These are phyloP conservation scores for Lamellibrachia columna DNA, from an alignment of 2,888 invertebrate genomes.

Conservation along the genomic window DNA sequence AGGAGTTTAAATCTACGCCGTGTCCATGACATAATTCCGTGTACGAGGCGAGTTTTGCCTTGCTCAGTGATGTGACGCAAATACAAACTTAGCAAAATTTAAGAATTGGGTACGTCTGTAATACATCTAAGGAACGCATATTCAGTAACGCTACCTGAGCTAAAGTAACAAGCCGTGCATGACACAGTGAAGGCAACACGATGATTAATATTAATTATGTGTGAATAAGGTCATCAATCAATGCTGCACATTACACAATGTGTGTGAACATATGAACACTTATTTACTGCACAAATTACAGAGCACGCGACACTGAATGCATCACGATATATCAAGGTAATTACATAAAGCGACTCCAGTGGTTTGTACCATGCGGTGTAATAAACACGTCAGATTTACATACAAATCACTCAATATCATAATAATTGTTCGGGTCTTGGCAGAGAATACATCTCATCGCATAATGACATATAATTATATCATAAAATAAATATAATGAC, in stretches of 20 bases:
- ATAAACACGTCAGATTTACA: not conserved
- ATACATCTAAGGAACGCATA: not conserved
- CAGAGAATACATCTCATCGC: not conserved
- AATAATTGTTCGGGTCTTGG: not conserved
- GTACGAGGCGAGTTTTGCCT: too few relatives aligned
- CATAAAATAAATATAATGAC: too few relatives aligned
- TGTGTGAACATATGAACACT: not conserved
- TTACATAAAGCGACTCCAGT: not conserved
- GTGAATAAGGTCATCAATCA: not conserved
- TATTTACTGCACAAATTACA: not conserved
- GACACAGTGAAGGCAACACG: not conserved
- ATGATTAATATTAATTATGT: constrained; percentile 9
- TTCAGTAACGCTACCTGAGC: not conserved
- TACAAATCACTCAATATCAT: not conserved
- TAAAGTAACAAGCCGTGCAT: not conserved
- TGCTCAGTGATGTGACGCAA: not conserved
- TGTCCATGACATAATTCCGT: too few relatives aligned
- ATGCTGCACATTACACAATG: not conserved
- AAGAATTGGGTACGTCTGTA: not conserved
- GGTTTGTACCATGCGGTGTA: not conserved
- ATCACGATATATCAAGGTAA: not conserved
- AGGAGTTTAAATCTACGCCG: too few relatives aligned
- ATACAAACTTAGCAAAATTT: not conserved
- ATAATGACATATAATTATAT: not conserved
- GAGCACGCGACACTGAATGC: not conserved